These are phyloP conservation scores for Himalopsyche phryganea DNA, from an alignment of 1,140 invertebrate genomes.

Conservation along the genomic window DNA sequence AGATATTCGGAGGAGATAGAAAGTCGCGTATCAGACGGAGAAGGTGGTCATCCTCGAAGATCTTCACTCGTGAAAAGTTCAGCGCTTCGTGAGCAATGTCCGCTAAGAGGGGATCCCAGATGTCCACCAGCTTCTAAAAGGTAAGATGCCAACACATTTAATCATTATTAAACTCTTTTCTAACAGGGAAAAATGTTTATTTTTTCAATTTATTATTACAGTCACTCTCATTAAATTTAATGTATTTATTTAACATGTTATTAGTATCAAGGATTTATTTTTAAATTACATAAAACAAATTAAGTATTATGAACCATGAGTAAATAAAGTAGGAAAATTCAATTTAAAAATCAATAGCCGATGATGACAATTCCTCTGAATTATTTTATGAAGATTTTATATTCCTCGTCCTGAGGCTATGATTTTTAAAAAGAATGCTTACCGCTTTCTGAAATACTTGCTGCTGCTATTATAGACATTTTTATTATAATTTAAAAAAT, in stretches of 20 bases:
- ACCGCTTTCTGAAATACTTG: background rate
- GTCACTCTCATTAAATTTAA: too few species aligned
- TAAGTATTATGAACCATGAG: too few species aligned
- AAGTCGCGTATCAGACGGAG: conserved; percentile 18
- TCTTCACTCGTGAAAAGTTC: conserved; percentile 49
- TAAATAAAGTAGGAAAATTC: too few species aligned
- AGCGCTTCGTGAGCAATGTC: conserved; percentile 59
- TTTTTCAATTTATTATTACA: too few species aligned
- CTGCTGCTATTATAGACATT: too few species aligned
- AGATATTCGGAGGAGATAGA: conserved; percentile 26
- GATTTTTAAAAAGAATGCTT: background rate
- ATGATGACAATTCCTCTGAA: conserved; percentile 16
- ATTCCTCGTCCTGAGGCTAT: conserved; percentile 19
- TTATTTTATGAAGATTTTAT: conserved; percentile 17
- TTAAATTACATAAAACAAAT: too few species aligned
- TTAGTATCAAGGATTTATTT: background rate
- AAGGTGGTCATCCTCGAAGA: conserved; percentile 36
- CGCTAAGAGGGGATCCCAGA: conserved; percentile 56
- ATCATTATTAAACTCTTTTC: background rate
- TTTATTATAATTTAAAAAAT: too few species aligned
- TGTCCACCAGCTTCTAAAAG: conserved; percentile 58
- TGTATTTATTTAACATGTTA: too few species aligned
- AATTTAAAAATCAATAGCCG: background rate
- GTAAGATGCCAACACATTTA: conserved; percentile 32
- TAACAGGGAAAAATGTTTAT: too few species aligned